Evolutionary conservation across 2,797 vertebrate species (phyloP).

Genomic region (Thripadectes ignobilis): DNA sequence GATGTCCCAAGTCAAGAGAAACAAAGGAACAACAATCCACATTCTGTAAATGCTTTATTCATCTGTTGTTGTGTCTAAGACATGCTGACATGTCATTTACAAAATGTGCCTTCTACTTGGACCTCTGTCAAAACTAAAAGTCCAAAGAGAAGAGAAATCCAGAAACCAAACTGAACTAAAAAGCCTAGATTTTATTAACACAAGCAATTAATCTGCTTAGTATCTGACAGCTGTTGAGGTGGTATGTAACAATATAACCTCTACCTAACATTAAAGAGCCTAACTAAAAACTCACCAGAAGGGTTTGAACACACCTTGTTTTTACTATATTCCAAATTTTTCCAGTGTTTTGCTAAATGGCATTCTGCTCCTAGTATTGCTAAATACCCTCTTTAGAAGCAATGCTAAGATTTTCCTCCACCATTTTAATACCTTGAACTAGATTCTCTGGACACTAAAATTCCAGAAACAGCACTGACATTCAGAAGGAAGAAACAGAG

Average conservation of each 20-base stretch:
- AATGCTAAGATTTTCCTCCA: not conserved
- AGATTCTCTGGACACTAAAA: not conserved
- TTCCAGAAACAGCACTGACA: not conserved
- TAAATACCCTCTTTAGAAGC: not conserved
- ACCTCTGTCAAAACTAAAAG: not conserved
- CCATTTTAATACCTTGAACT: not conserved
- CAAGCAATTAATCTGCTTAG: not conserved
- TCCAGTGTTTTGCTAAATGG: not conserved
- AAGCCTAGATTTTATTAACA: not conserved
- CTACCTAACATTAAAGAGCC: not conserved
- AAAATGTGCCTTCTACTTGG: not conserved
- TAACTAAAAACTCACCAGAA: not conserved
- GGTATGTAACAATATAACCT: not conserved
- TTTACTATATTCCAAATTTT: not conserved
- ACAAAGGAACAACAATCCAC: not conserved
- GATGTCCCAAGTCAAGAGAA: not conserved
- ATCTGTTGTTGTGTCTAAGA: not conserved
- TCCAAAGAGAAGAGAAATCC: not conserved
- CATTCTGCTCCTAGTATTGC: not conserved
- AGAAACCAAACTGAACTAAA: not conserved
- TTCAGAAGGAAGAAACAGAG: not conserved
- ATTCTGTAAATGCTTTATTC: not conserved
- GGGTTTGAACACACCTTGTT: not conserved
- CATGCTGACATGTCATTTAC: not conserved
- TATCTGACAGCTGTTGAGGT: not conserved